Conservation (phyloP, 2,113 vertebrate genomes). For the Rhynchomys soricoides region DNA sequence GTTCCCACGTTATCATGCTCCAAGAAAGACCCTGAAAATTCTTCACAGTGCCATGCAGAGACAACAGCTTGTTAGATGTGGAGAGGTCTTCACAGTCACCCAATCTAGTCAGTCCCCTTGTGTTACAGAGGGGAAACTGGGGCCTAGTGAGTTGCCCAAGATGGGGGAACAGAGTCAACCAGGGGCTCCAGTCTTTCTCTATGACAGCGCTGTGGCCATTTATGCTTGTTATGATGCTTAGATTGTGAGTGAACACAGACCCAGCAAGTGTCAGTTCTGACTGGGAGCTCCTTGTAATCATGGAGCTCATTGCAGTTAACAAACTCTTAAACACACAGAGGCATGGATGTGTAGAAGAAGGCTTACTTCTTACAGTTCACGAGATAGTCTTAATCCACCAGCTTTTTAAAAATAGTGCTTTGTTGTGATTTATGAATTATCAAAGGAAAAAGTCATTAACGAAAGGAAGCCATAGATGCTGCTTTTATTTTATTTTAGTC, state of each 20-base stretch:
- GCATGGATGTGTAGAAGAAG: background rate
- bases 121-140: background rate
- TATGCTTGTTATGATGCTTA: background rate
- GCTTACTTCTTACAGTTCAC: conserved; percentile 3
- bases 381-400: background rate
- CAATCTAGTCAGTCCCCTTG: background rate
- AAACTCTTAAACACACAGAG: background rate
- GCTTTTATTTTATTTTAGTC: conserved; percentile 34
- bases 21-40: background rate
- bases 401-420: background rate
- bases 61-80: background rate
- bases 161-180: too few species aligned
- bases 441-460: conserved; percentile 4
- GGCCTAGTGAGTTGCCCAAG: background rate
- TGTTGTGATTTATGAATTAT: conserved; percentile 38
- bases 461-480: background rate
- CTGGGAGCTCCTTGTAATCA: background rate
- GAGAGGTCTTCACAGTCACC: background rate
- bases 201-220: too few species aligned
- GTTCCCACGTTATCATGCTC: background rate
- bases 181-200: background rate
- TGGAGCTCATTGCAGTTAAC: background rate
- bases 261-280: background rate
- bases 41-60: background rate
- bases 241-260: background rate